Evolutionary conservation across 2,888 invertebrate genomes (phyloP).

Genomic region (Cylloceria caligata): DNA sequence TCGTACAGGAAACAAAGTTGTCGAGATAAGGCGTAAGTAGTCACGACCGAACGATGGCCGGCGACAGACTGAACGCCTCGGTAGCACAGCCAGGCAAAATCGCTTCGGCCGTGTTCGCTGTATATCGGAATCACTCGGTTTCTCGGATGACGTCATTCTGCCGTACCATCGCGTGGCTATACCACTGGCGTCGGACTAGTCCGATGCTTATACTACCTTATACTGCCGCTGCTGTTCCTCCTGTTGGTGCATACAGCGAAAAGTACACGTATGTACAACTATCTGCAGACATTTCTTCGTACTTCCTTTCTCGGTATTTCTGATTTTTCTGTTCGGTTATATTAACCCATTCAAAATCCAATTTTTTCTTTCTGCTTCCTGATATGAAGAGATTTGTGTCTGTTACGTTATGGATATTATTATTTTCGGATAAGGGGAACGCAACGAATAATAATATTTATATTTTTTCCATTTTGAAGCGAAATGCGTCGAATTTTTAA

Average conservation of each 20-base stretch:
- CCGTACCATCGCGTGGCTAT: slow-evolving; percentile 83
- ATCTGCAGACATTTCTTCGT: not conserved
- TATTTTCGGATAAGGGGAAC: too few species aligned
- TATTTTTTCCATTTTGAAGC: too few species aligned
- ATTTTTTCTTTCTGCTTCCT: not conserved
- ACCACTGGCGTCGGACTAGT: slow-evolving; percentile 81
- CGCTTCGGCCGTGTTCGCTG: slow-evolving; percentile 75
- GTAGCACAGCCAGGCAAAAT: slow-evolving; percentile 72
- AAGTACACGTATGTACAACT: not conserved
- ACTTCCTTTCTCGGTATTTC: not conserved
- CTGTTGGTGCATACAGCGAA: slow-evolving; percentile 21
- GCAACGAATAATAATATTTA: too few species aligned
- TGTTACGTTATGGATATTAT: too few species aligned
- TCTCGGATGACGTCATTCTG: slow-evolving; percentile 79
- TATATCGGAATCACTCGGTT: slow-evolving; percentile 71
- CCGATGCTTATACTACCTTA: slow-evolving; percentile 58
- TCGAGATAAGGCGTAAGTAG: slow-evolving; percentile 54
- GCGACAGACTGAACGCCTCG: slow-evolving; percentile 79
- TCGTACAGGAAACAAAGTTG: not conserved
- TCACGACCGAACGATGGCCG: slow-evolving; percentile 74
- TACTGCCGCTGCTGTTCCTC: slow-evolving; percentile 31
- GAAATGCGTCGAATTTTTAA: too few species aligned
- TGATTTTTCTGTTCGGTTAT: not conserved
- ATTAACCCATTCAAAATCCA: not conserved
- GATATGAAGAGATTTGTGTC: too few species aligned